These are phyloP conservation scores for Triplophysa dalaica DNA, from an alignment of 2,113 vertebrate species.

Conservation along the genomic window DNA sequence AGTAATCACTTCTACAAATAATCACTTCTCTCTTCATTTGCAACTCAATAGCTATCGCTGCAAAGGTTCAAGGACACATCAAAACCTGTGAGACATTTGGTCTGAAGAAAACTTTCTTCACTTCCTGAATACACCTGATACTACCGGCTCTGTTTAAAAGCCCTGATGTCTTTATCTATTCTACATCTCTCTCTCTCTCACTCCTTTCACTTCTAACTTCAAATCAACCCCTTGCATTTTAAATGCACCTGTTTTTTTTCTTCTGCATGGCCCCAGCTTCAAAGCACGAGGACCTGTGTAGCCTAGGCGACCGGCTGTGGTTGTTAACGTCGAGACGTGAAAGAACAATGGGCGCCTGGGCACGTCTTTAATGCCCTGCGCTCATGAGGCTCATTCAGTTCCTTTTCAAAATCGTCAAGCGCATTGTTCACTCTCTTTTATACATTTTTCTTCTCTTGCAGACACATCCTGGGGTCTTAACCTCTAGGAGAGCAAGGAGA, in stretches of 20 bases:
- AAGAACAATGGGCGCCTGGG: constrained; percentile 32
- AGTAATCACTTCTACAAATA: no score
- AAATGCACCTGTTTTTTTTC: constrained; percentile 34
- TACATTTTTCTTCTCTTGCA: constrained; percentile 28
- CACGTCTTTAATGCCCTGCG: constrained; percentile 1
- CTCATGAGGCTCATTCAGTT: constrained; percentile 26
- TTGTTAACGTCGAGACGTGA: neutral
- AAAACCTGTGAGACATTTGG: neutral
- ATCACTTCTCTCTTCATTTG: neutral
- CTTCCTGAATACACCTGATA: neutral
- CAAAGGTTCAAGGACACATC: neutral
- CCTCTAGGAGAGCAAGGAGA: constrained; percentile 41
- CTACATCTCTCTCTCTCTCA: neutral
- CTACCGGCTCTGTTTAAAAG: neutral
- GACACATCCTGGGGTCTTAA: constrained; percentile 42
- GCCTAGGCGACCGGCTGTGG: constrained; percentile 30
- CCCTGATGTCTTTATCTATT: neutral
- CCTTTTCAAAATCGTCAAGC: constrained; percentile 38
- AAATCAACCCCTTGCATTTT: constrained; percentile 1
- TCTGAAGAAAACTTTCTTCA: neutral
- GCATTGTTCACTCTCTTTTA: constrained; percentile 49
- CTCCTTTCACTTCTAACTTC: constrained; percentile 13
- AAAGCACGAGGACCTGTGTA: neutral
- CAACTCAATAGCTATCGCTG: neutral
- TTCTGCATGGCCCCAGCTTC: neutral